A percentile compares a stretch with the other conserved stretches of the same genome.
Conservation (phyloP, 2,888 invertebrate species). For the Caenorhabditis angaria region DNA sequence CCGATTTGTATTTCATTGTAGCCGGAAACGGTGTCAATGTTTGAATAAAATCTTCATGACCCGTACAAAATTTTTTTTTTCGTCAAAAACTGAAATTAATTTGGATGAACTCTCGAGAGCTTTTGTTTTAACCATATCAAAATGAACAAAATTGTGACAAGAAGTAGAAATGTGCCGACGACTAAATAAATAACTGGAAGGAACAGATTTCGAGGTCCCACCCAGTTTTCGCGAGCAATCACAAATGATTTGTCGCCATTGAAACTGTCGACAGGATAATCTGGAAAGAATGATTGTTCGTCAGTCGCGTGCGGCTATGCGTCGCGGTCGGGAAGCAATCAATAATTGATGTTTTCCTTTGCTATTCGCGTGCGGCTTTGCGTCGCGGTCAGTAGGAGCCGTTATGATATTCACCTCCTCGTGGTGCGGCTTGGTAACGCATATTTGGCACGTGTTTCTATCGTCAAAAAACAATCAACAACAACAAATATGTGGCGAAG, state of each 20-base stretch:
- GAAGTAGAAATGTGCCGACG: constrained; percentile 86
- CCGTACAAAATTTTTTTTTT: neutral
- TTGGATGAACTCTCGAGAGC: constrained; percentile 35
- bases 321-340: too few relatives aligned
- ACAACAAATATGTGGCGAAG: neutral
- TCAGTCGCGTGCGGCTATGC: too few relatives aligned
- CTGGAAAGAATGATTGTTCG: constrained; percentile 71
- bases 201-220: constrained; percentile 97
- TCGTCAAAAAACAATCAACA: neutral
- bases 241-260: constrained; percentile 93
- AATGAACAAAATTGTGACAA: constrained; percentile 87
- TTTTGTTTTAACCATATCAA: constrained; percentile 86
- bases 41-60: neutral
- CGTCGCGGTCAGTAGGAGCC: too few relatives aligned
- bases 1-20: constrained; percentile 1
- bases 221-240: constrained; percentile 90
- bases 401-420: neutral
- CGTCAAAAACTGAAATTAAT: neutral
- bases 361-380: too few relatives aligned
- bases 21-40: constrained; percentile 2
- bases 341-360: too few relatives aligned
- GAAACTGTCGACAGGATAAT: constrained; percentile 88
- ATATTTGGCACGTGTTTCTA: neutral
- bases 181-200: constrained; percentile 96
- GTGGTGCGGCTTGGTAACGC: neutral